These are phyloP conservation scores for Nibea coibor DNA, from an alignment of 2,113 vertebrate genomes.

Conservation along the genomic window DNA sequence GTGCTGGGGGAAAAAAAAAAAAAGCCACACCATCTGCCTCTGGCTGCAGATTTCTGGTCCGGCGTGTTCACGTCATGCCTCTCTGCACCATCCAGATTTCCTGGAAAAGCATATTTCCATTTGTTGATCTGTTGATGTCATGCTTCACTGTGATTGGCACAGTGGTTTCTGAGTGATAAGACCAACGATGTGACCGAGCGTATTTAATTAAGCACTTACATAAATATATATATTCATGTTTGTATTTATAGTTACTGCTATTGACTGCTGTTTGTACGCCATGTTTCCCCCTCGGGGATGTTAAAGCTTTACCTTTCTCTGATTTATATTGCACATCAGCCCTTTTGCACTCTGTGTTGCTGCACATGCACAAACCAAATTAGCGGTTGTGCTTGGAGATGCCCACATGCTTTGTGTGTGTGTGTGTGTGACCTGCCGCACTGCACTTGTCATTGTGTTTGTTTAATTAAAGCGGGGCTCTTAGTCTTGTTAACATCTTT, in stretches of 20 bases:
- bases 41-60: not conserved
- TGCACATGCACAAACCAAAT: not conserved
- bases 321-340: constrained; percentile 1
- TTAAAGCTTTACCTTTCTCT: not conserved
- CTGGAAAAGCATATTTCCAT: too few relatives aligned
- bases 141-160: constrained; percentile 11
- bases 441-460: not conserved
- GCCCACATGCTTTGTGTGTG: not conserved
- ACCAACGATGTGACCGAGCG: not conserved
- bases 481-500: not conserved
- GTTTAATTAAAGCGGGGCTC: not conserved
- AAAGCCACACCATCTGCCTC: not conserved
- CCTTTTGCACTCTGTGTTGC: not conserved
- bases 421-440: too few relatives aligned
- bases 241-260: not conserved
- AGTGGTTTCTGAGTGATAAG: constrained; percentile 12
- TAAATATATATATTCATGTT: not conserved
- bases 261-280: not conserved
- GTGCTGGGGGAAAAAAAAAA: not conserved
- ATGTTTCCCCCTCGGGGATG: not conserved
- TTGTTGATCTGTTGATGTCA: constrained; percentile 18
- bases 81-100: not conserved
- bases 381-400: not conserved
- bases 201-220: not conserved
- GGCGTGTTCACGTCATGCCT: not conserved